phyloP scores from a whole-genome alignment of 2,888 invertebrate genomes.

The Thalpophila matura region DNA sequence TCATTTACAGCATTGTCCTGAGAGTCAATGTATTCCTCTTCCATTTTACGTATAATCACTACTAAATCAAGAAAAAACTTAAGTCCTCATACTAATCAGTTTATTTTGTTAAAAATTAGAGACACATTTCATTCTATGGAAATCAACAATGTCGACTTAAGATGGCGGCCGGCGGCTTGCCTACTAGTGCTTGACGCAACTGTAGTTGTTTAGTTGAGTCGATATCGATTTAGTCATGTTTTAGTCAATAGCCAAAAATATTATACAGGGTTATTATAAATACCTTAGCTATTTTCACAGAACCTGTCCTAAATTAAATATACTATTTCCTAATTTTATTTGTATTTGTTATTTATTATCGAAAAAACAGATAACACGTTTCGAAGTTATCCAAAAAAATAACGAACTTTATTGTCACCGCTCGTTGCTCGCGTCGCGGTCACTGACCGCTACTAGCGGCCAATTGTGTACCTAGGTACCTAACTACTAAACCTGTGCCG shows the following conservation, averaged over 20 bases:
- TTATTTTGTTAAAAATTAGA: slow-evolving; percentile 60
- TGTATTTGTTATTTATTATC: too few relatives aligned
- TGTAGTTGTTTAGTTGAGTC: slow-evolving; percentile 48
- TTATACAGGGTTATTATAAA: too few relatives aligned
- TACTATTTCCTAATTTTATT: too few relatives aligned
- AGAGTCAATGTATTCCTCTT: slow-evolving; percentile 84
- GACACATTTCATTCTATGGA: slow-evolving; percentile 64
- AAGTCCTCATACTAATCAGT: slow-evolving; percentile 79
- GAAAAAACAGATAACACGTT: too few relatives aligned
- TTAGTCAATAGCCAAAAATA: slow-evolving; percentile 2
- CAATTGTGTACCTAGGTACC: too few relatives aligned
- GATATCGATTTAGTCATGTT: slow-evolving; percentile 60
- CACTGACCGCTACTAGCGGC: too few relatives aligned
- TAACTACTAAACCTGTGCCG: too few relatives aligned
- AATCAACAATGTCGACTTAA: slow-evolving; percentile 77
- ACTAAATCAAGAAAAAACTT: slow-evolving; percentile 67
- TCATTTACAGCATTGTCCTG: slow-evolving; percentile 79
- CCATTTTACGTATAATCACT: slow-evolving; percentile 75
- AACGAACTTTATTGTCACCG: too few relatives aligned
- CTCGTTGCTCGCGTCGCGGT: too few relatives aligned
- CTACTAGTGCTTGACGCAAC: slow-evolving; percentile 51
- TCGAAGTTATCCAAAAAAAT: too few relatives aligned
- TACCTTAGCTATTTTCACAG: too few relatives aligned
- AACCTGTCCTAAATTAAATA: too few relatives aligned
- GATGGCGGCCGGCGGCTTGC: slow-evolving; percentile 76